A percentile compares a stretch with the other conserved stretches of the same genome.
phyloP scores from a whole-genome alignment of 1,140 invertebrate species.

The Drosophila nannoptera region DNA sequence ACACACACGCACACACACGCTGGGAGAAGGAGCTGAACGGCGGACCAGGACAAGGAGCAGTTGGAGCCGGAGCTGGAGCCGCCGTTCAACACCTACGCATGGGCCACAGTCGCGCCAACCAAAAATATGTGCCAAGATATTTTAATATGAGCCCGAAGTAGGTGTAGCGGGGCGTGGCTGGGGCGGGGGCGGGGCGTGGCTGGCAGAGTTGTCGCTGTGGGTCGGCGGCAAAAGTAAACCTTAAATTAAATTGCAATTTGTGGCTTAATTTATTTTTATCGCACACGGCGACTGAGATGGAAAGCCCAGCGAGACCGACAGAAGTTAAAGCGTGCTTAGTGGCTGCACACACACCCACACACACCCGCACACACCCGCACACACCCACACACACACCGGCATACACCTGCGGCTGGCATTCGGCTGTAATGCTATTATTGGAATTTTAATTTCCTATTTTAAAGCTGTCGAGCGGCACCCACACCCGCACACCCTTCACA shows the following conservation, averaged over 20 bases:
- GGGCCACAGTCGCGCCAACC: slow-evolving; percentile 24
- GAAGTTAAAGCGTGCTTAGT: slow-evolving; percentile 60
- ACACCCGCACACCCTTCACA: slow-evolving; percentile 5
- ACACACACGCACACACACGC: slow-evolving; percentile 15
- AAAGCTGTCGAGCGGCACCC: slow-evolving; percentile 53
- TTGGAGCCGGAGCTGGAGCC: not conserved
- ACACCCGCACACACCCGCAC: slow-evolving; percentile 22
- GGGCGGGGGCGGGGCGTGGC: not conserved
- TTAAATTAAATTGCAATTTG: slow-evolving; percentile 79
- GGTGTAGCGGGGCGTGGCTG: not conserved
- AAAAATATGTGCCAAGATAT: slow-evolving; percentile 76
- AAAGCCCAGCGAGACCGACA: slow-evolving; percentile 20
- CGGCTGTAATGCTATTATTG: slow-evolving; percentile 65
- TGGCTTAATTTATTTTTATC: slow-evolving; percentile 79
- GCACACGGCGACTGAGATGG: slow-evolving; percentile 30
- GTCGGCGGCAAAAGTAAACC: slow-evolving; percentile 57
- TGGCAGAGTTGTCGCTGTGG: slow-evolving; percentile 13
- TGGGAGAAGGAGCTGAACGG: not conserved
- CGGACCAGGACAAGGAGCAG: not conserved
- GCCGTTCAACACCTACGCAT: not conserved
- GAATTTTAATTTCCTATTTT: slow-evolving; percentile 77
- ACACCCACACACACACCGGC: slow-evolving; percentile 12
- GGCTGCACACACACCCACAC: slow-evolving; percentile 43
- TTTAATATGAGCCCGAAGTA: slow-evolving; percentile 68
- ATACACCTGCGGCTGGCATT: slow-evolving; percentile 35